Evolutionary conservation across 2,113 vertebrate genomes (phyloP).

Genomic region (Coracopsis vasa): DNA sequence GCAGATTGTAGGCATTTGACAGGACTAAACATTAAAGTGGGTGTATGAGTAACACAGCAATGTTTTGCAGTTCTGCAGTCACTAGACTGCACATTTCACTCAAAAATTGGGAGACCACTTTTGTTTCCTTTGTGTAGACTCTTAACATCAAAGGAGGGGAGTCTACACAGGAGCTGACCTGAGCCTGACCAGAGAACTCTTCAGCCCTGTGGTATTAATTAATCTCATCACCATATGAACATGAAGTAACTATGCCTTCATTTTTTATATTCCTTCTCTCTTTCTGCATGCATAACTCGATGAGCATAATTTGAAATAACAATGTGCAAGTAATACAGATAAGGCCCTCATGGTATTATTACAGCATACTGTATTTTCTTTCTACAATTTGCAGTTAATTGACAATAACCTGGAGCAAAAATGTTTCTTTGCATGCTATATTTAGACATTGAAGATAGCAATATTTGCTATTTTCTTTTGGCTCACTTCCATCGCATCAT

Average conservation of each 20-base stretch:
- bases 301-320: neutral
- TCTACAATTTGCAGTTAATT: neutral
- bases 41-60: too few relatives aligned
- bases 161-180: neutral
- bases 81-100: neutral
- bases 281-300: neutral
- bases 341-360: neutral
- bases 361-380: neutral
- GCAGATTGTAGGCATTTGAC: neutral
- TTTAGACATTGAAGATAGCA: neutral
- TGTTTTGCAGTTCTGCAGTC: neutral
- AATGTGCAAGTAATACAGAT: neutral
- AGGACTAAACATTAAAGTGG: neutral
- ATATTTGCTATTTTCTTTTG: neutral
- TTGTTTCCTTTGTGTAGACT: neutral
- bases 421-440: rapidly evolving
- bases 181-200: neutral
- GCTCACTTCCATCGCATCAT: neutral
- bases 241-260: neutral
- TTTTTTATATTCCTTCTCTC: neutral
- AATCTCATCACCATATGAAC: neutral
- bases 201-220: neutral
- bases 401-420: neutral
- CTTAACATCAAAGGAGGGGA: neutral
- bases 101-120: neutral